Base-by-base conservation (phyloP, 2,888 invertebrate genomes). In the Pinctada fucata region DNA sequence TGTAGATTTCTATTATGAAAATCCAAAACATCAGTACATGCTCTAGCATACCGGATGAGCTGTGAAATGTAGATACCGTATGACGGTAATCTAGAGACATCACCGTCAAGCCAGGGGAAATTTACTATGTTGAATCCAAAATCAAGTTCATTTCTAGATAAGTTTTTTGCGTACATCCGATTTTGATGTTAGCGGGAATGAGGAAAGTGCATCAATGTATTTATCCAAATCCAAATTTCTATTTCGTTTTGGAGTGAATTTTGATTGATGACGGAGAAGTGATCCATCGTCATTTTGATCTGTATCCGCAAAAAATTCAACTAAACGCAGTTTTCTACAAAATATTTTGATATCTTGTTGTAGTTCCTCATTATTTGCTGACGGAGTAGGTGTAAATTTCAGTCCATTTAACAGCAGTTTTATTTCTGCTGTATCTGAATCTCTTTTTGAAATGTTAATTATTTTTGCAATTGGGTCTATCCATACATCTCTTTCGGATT, bases 251-350 rank as follows among this genome's bases (percentile, higher is more conserved):
- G 70, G 72, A 31, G 47, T 72, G 2, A 63, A 72, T 16, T 52
- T 72, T 48, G 63, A 72, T 58, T 72, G 52, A 51, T 71, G n/a
- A 6, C 71, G 16, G 1, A 71, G 5, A 5, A 71, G 1, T 8
- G 71, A 71, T 50, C 47, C 50, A 50, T 51, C 50, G 51, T 49
- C 52, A 16, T 71, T 51, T 10, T n/a, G 6, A 3, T 71, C 71
- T 51, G 49, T 71, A 51, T 71, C 71, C 4, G 71, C 71, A 51
- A 71, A 71, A 71, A n/a, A 71, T 51, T 71, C 71, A 6, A 69
- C 69, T 51, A 71, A 51, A n/a, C 71, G 16, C 51, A 71, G 51
- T 71, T 51, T 51, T 71, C 51, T 6, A 3, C 71, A 2, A 3
- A 71, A 71, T 71, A 8, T 51, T 58, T 71, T 16, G 13, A 71